These are phyloP conservation scores for Eilema caniola DNA, from an alignment of 2,888 invertebrate genomes.

Conservation along the genomic window DNA sequence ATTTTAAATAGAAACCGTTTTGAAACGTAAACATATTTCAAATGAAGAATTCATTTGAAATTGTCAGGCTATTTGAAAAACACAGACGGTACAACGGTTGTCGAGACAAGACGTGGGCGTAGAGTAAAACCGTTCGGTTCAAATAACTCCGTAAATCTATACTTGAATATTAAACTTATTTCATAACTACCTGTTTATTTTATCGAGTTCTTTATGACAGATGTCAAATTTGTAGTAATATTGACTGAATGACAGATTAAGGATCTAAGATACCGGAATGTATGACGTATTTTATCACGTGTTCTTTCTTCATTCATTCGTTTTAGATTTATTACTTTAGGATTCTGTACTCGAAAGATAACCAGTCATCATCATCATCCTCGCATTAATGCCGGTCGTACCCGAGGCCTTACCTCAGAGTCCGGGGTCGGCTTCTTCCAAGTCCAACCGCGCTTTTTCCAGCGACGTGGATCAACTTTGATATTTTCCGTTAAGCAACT, in stretches of 20 bases:
- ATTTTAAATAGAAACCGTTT: conserved; percentile 9
- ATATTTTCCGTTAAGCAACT: too few relatives aligned
- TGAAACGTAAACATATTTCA: conserved; percentile 6
- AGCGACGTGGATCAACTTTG: too few relatives aligned
- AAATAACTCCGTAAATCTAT: conserved; percentile 45
- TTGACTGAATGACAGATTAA: not conserved
- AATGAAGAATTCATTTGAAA: conserved; percentile 20
- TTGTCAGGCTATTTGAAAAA: conserved; percentile 26
- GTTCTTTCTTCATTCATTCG: not conserved
- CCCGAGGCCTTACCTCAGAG: too few relatives aligned
- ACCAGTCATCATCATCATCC: too few relatives aligned
- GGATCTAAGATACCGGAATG: not conserved
- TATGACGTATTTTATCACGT: not conserved
- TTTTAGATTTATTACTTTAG: too few relatives aligned
- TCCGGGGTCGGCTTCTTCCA: too few relatives aligned
- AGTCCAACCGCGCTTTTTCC: too few relatives aligned
- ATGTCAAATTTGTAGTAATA: not conserved
- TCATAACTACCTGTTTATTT: conserved; percentile 25
- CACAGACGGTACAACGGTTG: conserved; percentile 24
- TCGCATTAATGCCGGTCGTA: too few relatives aligned
- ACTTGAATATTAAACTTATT: conserved; percentile 47
- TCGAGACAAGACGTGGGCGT: conserved; percentile 28
- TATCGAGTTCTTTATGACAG: not conserved
- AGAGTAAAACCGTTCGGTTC: conserved; percentile 28
- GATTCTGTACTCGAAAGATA: too few relatives aligned